Conservation (phyloP, 2,113 vertebrate genomes). For the Oncorhynchus mykiss region DNA sequence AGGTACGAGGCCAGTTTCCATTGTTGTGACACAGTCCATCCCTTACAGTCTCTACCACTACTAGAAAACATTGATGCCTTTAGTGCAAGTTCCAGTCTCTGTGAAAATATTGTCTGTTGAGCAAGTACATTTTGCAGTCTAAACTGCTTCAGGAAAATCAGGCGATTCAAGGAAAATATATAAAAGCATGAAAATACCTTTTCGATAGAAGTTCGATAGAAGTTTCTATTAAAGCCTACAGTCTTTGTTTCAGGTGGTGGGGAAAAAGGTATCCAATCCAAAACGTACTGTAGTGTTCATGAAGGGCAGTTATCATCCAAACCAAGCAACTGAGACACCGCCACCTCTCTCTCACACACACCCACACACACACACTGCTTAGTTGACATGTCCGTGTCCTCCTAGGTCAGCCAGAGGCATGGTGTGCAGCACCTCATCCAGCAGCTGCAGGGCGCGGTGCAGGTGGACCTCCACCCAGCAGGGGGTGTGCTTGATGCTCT, state of each 20-base stretch:
- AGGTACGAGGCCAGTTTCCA: too few relatives aligned
- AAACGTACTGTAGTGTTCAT: background rate
- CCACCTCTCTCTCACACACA: background rate
- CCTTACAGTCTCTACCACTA: too few relatives aligned
- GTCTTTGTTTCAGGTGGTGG: background rate
- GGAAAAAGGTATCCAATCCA: background rate
- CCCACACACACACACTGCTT: constrained; percentile 1
- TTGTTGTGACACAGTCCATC: too few relatives aligned
- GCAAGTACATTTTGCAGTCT: too few relatives aligned
- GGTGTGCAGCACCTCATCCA: constrained; percentile 80
- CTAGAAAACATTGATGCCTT: too few relatives aligned
- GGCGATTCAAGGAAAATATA: background rate
- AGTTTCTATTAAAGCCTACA: too few relatives aligned
- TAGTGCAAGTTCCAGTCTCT: too few relatives aligned
- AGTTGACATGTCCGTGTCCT: constrained; percentile 49
- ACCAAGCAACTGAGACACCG: background rate
- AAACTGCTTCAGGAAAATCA: too few relatives aligned
- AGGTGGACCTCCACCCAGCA: constrained; percentile 84
- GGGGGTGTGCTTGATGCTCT: constrained; percentile 81
- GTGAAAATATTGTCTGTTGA: too few relatives aligned
- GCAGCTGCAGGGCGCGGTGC: constrained; percentile 78
- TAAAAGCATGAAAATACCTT: background rate
- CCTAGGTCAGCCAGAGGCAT: constrained; percentile 71
- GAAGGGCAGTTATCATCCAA: background rate
- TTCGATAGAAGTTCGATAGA: too few relatives aligned